Base-by-base conservation (phyloP, 2,113 vertebrate species). In the Tachycineta bicolor region DNA sequence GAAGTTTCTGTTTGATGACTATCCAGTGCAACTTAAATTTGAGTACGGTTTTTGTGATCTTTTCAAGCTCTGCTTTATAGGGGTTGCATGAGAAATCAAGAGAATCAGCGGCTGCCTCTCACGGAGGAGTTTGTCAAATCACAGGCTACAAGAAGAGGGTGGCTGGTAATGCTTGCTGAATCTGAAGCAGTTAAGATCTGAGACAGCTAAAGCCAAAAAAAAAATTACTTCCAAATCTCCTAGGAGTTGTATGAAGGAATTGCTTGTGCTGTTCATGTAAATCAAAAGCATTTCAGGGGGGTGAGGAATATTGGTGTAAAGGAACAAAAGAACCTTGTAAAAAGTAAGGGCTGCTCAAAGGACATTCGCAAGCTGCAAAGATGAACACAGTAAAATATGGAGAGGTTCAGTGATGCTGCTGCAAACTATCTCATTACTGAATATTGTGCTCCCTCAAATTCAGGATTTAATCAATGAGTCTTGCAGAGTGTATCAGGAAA, bases 161-260 rank as follows among this genome's bases (percentile, higher is more conserved):
- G 63, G 29, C 26, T 94, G 46, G 23, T 67, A 74, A 77, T 47
- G 68, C 88, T 94, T 91, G n/a, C 84, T 87, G 89, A 88, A 88
- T 92, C 59, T 90, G 79, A 93, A 80, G 67, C 87, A 91, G 46
- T 91, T 82, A 50, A 60, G 93, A 85, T 89, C 74, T 69, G 67
- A 90, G 84, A n/a, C 33, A 80, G 65, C 39, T 83, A 50, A 87
- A 91, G 70, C 17, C 41, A 67, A 47, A 90, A 93, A 37, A 37
- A 37, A 90, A 90, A 73, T 76, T 87, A 23, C 67, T 34, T 80
- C 41, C 67, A 46, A 50, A 78, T 29, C 87, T 91, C 59, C 70
- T 33, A 63, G 84, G 84, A 94, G 46, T 55, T 94, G 71, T 62
- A n/a, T n/a, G 67, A 90, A 83, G 75, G 49, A 58, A 76, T 83